Evolutionary conservation across 2,113 vertebrate species (phyloP), one percentile per base, ranked within the genome.

Genomic region (Sciurus niger): DNA sequence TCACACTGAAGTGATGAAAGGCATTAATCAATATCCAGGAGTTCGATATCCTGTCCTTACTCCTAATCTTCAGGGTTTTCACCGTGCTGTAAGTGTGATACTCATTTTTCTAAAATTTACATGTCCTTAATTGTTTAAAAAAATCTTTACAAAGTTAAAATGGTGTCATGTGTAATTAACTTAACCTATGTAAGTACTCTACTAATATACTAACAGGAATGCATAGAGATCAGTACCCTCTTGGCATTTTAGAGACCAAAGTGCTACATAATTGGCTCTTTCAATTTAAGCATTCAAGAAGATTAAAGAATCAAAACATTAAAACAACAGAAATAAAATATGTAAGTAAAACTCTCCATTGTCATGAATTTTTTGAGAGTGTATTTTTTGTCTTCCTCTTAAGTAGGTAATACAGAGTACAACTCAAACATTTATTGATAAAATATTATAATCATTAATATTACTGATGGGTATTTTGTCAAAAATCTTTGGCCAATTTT

Each of bases 1-100:
- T 98, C 99, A 99, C 96, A 98, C 98, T 40, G 99, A 99, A 96
- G 99, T 99, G 32, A 99, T 99, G 98, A 98, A 84, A 98, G 99
- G 99, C 90, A 99, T 99, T 97, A 98, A 98, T 91, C 99, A 96
- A 85, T 96, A 83, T 90, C 99, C 99, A 91, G 99, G 99, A 96
- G 98, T 99, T 94, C 98, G 95, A 2, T 99, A 99, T 94, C 99
- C 99, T 3, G 99, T 99, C 97, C 99, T 99, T 92, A 99, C 99
- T 0, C 99, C 99, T 82, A 99, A 99, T 98, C 98, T 99, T 96
- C 99, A 99, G 95, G 99, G 99, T 95, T 99, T 99, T 97, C 99
- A 99, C 97, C 98, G 98, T 96, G 99, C 99, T 94, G 99, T 99
- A 99, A 99, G 99, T 98, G 68, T 91, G 53, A 30, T 96, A 22